Conservation (phyloP, 2,113 vertebrate genomes). For the Sylvietta virens region DNA sequence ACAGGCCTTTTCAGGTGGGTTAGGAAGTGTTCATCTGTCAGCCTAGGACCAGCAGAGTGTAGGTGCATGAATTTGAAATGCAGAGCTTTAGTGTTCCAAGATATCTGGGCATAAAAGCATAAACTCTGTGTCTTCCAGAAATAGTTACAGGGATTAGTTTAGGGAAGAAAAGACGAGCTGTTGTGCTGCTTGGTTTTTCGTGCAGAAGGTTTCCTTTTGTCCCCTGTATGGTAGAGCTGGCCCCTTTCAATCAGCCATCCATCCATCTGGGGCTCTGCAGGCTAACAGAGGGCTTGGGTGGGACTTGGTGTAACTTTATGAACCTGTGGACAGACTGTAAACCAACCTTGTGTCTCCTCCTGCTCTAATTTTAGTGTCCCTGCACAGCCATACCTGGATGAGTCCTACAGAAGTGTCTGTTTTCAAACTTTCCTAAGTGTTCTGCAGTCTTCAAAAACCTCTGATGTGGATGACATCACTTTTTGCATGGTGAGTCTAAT, state of each 20-base stretch:
- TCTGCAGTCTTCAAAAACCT: slow-evolving; percentile 80
- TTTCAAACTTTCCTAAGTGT: slow-evolving; percentile 84
- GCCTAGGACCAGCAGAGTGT: neutral
- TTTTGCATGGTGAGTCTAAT: slow-evolving; percentile 78
- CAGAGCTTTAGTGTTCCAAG: neutral
- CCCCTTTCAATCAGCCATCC: neutral
- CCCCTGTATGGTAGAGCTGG: neutral
- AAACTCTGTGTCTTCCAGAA: neutral
- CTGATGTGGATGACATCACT: slow-evolving; percentile 83
- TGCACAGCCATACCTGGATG: slow-evolving; percentile 86
- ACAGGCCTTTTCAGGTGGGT: rapidly evolving
- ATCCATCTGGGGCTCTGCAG: neutral
- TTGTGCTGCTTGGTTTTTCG: neutral
- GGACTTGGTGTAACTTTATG: neutral
- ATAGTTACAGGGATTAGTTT: neutral
- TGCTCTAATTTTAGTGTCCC: slow-evolving; percentile 75
- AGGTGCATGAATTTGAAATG: neutral
- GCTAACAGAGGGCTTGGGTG: neutral
- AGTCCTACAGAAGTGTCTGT: slow-evolving; percentile 81
- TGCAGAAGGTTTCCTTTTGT: neutral
- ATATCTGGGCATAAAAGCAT: rapidly evolving
- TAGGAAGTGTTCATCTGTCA: rapidly evolving
- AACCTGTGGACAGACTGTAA: neutral
- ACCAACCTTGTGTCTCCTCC: neutral
- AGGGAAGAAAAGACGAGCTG: neutral